phyloP scores from a whole-genome alignment of 2,797 vertebrate genomes.

The Silurus aristotelis region DNA sequence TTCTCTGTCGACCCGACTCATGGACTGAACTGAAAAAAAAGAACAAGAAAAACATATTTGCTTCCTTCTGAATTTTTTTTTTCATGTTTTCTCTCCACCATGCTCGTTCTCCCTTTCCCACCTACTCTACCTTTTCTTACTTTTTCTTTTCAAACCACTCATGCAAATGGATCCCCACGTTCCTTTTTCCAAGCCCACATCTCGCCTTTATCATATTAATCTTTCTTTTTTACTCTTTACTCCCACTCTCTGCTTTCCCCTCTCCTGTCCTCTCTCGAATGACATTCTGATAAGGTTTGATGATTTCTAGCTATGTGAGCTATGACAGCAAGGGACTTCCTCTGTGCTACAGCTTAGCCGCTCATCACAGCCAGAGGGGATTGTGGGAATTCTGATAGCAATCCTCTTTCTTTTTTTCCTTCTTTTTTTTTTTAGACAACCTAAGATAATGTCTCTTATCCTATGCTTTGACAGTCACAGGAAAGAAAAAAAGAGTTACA shows the following conservation, averaged over 20 bases:
- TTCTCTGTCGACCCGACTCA: background rate
- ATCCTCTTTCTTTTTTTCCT: background rate
- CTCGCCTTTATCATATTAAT: conserved; percentile 32
- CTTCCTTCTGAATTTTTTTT: background rate
- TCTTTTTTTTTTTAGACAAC: background rate
- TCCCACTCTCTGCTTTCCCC: background rate
- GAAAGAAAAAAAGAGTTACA: conserved; percentile 30
- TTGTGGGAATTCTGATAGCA: conserved; percentile 44
- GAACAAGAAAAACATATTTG: conserved; percentile 9
- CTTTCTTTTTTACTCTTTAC: conserved; percentile 28
- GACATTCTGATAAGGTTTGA: conserved; percentile 72
- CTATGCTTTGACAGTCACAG: conserved; percentile 20
- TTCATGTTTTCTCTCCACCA: background rate
- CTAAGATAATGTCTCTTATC: conserved; percentile 28
- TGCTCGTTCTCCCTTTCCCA: background rate
- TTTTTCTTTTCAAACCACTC: background rate
- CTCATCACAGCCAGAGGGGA: conserved; percentile 52
- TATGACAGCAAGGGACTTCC: conserved; percentile 71
- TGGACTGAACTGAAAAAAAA: background rate
- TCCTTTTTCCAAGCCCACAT: background rate
- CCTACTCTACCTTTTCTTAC: background rate
- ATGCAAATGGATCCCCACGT: background rate
- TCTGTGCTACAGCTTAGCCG: conserved; percentile 69
- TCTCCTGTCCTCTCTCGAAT: conserved; percentile 45
- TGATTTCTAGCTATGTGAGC: conserved; percentile 78